phyloP scores from a whole-genome alignment of 1,140 invertebrate genomes.

The Monomorium pharaonis region DNA sequence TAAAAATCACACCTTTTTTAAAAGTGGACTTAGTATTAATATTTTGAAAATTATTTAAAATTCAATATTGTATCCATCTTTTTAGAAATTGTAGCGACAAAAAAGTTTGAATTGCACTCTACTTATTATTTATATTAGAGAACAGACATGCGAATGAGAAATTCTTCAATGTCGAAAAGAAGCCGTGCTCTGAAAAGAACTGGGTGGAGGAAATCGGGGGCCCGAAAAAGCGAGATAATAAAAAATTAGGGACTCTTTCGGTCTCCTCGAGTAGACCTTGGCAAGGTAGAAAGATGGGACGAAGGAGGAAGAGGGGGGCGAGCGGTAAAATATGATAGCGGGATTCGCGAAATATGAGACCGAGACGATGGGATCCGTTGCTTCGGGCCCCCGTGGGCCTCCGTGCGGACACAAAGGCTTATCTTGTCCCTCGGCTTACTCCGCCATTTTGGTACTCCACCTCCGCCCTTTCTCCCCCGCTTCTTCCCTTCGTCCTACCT shows the following conservation, averaged over 20 bases:
- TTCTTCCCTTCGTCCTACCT: slow-evolving; percentile 16
- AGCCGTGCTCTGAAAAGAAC: neutral
- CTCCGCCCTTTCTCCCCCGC: slow-evolving; percentile 49
- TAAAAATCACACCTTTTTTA: no score
- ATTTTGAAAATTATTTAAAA: neutral
- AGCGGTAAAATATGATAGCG: slow-evolving; percentile 77
- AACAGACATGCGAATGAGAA: neutral
- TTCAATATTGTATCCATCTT: neutral
- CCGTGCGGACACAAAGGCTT: slow-evolving; percentile 78
- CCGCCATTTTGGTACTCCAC: slow-evolving; percentile 79
- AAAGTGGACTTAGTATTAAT: neutral
- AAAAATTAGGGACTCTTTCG: slow-evolving; percentile 62
- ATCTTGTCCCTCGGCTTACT: slow-evolving; percentile 78
- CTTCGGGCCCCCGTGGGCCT: slow-evolving; percentile 65
- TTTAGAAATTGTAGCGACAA: neutral
- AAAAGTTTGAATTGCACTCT: neutral
- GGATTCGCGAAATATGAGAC: slow-evolving; percentile 81
- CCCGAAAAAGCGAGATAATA: slow-evolving; percentile 64
- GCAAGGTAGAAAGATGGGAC: slow-evolving; percentile 3
- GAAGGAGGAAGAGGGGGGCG: slow-evolving; percentile 22
- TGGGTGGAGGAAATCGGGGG: neutral
- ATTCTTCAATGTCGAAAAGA: slow-evolving; percentile 5
- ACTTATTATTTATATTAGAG: slow-evolving; percentile 11
- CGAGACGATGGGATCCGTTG: slow-evolving; percentile 75
- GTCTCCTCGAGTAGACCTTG: neutral